phyloP scores from a whole-genome alignment of 2,888 invertebrate species.

The Hirtodrosophila alboralis region DNA sequence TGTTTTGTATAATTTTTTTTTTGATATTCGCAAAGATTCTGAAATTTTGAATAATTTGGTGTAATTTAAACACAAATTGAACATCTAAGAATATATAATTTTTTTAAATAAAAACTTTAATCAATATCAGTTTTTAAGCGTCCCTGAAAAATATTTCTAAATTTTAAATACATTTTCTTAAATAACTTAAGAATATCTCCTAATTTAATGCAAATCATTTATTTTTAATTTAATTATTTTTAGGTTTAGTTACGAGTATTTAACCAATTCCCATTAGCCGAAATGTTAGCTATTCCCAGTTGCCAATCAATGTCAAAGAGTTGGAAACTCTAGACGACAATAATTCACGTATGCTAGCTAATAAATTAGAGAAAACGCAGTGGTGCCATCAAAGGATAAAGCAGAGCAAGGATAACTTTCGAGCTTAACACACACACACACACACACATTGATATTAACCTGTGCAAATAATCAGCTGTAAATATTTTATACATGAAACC shows the following conservation, averaged over 20 bases:
- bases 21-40: too few relatives aligned
- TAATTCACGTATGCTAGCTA: constrained; percentile 72
- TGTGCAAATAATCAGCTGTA: constrained; percentile 70
- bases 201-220: too few relatives aligned
- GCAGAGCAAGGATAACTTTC: constrained; percentile 75
- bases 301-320: constrained; percentile 69
- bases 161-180: too few relatives aligned
- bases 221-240: too few relatives aligned
- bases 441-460: constrained; percentile 30
- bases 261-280: background rate
- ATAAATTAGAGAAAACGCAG: constrained; percentile 68
- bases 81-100: too few relatives aligned
- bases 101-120: too few relatives aligned
- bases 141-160: too few relatives aligned
- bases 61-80: too few relatives aligned
- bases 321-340: constrained; percentile 55
- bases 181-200: too few relatives aligned
- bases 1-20: too few relatives aligned
- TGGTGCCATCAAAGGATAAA: constrained; percentile 74
- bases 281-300: constrained; percentile 54
- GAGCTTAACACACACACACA: constrained; percentile 36
- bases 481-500: constrained; percentile 67
- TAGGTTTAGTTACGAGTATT: background rate
- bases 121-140: too few relatives aligned
- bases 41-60: too few relatives aligned